Base-by-base conservation (phyloP, 2,113 vertebrate species). In the Illadopsis cleaveri region DNA sequence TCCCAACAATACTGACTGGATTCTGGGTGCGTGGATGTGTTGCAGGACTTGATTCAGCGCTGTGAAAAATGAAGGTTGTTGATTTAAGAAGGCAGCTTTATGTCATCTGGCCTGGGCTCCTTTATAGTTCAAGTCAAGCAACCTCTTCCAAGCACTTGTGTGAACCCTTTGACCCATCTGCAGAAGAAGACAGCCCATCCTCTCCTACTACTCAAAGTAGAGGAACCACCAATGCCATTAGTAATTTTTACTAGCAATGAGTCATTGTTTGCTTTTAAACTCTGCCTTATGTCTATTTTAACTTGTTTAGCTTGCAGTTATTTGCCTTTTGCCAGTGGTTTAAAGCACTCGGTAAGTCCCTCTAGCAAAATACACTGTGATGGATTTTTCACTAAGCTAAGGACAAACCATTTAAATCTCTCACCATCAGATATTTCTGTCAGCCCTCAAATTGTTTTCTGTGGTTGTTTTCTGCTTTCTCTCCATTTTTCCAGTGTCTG, bases 271-370 rank as follows among this genome's bases (percentile, higher is more conserved):
- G 86, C 86, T 91, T 90, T 92, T 94, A 54, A 94, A 73, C 56
- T 87, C 56, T 93, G 89, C 69, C 64, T 96, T 83, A 81, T 86
- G 83, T 90, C 91, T 92, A 78, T 93, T 94, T 96, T 94, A 93
- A 89, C 81, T 90, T 89, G 68, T 70, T 90, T 81, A 78, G 24
- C 72, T 77, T 78, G 72, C 71, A 92, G 83, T 68, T 94, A 50
- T 96, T 82, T 54, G 37, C 93, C 82, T 92, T 86, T 92, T 93
- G 83, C 80, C 86, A 84, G 72, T 66, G 69, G 93, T 92, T 92
- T 93, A 93, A 93, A 95, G 68, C 54, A 66, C 38, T 86, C 15
- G 1, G 12, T 90, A 61, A 81, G 80, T 92, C 86, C 68, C 89
- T 89, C 64, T 75, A 89, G 91, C 82, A 93, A 89, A 92, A 89